Base-by-base conservation (phyloP, 2,888 invertebrate species). In the Drosophila tripunctata region DNA sequence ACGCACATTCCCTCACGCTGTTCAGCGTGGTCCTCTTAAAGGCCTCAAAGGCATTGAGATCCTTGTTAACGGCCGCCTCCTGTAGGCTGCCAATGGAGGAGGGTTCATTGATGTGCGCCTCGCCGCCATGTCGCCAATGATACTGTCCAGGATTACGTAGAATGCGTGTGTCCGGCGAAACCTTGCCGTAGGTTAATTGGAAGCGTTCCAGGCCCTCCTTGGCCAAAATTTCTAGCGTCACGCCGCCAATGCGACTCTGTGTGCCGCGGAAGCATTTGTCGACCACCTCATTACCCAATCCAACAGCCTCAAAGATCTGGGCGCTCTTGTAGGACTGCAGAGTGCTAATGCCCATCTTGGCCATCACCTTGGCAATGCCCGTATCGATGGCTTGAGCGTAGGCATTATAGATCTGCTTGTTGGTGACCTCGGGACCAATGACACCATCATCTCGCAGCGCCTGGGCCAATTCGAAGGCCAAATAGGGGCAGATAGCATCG, bases 291-390 rank as follows among this genome's bases (percentile, higher is more conserved):
- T 96, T 94, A 33, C 96, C 95, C 43, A 99, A 92, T 0, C 99
- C 99, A 7, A 99, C 98, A 0, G 99, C 99, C 92, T 99, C 99
- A 90, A 99, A 99, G 84, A 99, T 99, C 92, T 99, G 99, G 0
- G 99, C 99, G 70, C 98, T 97, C 92, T 99, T 99, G 92, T 99
- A 99, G 0, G 98, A 99, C 91, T 99, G 99, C 35, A 99, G 92
- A 0, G 99, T 99, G 58, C 98, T 98, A 89, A 99, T 99, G 58
- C 99, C 99, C 99, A 99, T 99, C 92, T 99, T 99, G 4, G 99
- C 99, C 99, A 99, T 99, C 0, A 94, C 97, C 92, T 98, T 98
- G 47, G 96, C 94, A 77, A 97, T 95, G 47, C 98, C 98, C 1
- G 97, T 95, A 87, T 97, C 97, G 89, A 96, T 95, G 35, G 99